Percentiles rank a stretch among this genome's conserved stretches.
phyloP scores from a whole-genome alignment of 2,113 vertebrate genomes.

The Hippocampus comes region DNA sequence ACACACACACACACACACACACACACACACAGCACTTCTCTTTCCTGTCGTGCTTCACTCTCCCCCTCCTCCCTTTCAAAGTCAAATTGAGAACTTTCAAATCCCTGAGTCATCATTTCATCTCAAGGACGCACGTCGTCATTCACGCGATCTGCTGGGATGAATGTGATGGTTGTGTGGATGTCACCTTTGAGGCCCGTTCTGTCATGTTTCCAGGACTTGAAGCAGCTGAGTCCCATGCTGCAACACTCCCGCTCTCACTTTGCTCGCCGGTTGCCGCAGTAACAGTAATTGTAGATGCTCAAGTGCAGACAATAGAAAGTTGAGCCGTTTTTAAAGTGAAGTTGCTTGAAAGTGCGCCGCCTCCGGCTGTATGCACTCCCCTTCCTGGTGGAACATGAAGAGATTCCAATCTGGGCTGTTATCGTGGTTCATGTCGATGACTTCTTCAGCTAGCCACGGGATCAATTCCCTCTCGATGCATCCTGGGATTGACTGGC shows the following conservation, averaged over 20 bases:
- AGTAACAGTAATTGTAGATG: background rate
- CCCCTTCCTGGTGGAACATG: background rate
- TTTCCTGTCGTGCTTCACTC: constrained; percentile 9
- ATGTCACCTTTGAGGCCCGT: constrained; percentile 70
- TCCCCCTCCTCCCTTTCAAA: constrained; percentile 18
- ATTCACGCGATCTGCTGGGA: background rate
- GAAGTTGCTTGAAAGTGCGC: too few relatives aligned
- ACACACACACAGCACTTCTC: background rate
- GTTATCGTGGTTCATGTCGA: background rate
- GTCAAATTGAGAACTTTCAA: constrained; percentile 19
- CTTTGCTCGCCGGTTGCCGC: background rate
- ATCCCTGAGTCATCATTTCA: constrained; percentile 39
- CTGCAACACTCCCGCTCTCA: constrained; percentile 38
- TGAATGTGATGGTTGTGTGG: constrained; percentile 22
- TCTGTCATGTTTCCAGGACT: constrained; percentile 75
- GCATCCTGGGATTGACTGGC: background rate
- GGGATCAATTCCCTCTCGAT: too few relatives aligned
- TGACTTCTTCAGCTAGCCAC: too few relatives aligned
- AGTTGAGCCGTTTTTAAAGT: background rate
- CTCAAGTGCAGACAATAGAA: background rate
- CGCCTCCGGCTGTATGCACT: background rate
- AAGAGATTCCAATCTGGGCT: background rate
- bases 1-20: too few relatives aligned
- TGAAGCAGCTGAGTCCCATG: constrained; percentile 79
- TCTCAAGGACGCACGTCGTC: constrained; percentile 14